Conservation (phyloP, 1,140 invertebrate genomes). For the Drosophila subobscura region DNA sequence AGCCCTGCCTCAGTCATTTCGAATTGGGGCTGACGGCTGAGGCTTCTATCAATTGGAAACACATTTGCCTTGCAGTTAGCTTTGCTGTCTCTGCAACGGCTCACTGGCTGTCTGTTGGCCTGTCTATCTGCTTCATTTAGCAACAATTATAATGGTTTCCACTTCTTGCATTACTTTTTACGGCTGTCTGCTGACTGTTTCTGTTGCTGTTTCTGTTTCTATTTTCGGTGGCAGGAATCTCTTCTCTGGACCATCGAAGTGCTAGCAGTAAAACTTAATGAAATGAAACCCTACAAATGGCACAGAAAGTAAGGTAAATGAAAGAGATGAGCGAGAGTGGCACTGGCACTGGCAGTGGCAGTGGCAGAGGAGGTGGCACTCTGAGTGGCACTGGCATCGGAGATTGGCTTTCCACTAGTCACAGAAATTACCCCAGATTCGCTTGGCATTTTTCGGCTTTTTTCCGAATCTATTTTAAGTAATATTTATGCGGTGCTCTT, state of each 20-base stretch:
- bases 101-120: slow-evolving; percentile 12
- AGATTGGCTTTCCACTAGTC: not conserved
- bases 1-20: too few species aligned
- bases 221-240: slow-evolving; percentile 9
- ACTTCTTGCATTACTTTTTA: slow-evolving; percentile 48
- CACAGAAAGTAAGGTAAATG: not conserved
- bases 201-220: slow-evolving; percentile 3
- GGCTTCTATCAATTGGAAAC: slow-evolving; percentile 48
- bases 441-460: slow-evolving; percentile 46
- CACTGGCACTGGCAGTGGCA: not conserved
- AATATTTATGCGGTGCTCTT: slow-evolving; percentile 65
- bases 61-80: slow-evolving; percentile 32
- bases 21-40: not conserved
- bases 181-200: slow-evolving; percentile 22
- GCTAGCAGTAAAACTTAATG: slow-evolving; percentile 60
- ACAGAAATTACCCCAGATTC: slow-evolving; percentile 5
- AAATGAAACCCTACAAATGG: slow-evolving; percentile 59
- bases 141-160: slow-evolving; percentile 53
- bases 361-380: not conserved
- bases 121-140: slow-evolving; percentile 39
- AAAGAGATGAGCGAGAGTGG: not conserved
- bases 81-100: slow-evolving; percentile 11
- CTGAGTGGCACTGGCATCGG: not conserved
- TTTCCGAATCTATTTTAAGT: slow-evolving; percentile 67
- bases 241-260: slow-evolving; percentile 46